Evolutionary conservation across 2,888 invertebrate genomes (phyloP).

Genomic region (Miltochrista miniata): DNA sequence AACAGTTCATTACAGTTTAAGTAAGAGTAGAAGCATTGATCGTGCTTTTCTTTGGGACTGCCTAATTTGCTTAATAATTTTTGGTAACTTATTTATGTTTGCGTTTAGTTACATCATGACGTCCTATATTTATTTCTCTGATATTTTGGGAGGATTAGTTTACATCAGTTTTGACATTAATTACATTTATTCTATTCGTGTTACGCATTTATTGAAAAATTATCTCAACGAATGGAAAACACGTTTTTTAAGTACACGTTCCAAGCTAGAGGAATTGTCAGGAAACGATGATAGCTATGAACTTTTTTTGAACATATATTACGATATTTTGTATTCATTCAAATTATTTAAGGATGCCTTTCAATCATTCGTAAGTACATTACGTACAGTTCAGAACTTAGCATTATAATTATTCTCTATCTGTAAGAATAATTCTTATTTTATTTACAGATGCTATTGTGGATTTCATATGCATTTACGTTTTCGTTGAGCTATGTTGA

Average conservation of each 20-base stretch:
- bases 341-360: not conserved
- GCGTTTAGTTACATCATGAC: not conserved
- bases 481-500: not conserved
- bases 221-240: not conserved
- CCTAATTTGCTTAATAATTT: not conserved
- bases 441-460: not conserved
- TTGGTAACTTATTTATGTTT: not conserved
- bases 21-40: not conserved
- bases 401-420: not conserved
- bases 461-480: not conserved
- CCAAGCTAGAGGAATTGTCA: too few relatives aligned
- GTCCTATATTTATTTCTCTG: not conserved
- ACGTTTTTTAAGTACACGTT: not conserved
- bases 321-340: not conserved
- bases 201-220: not conserved
- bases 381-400: not conserved
- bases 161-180: not conserved
- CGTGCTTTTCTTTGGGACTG: not conserved
- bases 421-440: not conserved
- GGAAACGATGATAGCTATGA: not conserved
- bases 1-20: not conserved
- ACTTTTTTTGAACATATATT: not conserved
- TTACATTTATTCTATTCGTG: not conserved
- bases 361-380: not conserved
- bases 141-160: not conserved